Percentiles rank a stretch among this genome's conserved stretches.
Evolutionary conservation across 2,888 invertebrate genomes (phyloP).

Genomic region (Lucinisca nassula): DNA sequence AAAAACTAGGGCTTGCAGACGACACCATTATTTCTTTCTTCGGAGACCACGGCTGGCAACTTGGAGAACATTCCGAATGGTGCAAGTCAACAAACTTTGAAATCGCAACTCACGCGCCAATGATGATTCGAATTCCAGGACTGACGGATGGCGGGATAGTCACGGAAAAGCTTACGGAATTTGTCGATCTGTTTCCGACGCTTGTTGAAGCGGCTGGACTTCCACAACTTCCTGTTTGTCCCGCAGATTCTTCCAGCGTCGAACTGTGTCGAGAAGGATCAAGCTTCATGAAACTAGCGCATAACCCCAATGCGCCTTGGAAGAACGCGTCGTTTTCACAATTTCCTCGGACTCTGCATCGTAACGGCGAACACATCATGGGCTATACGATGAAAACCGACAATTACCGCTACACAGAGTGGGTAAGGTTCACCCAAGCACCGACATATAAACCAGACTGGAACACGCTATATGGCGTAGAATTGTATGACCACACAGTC

Average conservation of each 20-base stretch:
- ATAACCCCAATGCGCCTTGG: constrained; percentile 25
- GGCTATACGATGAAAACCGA: constrained; percentile 76
- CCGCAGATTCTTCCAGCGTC: constrained; percentile 60
- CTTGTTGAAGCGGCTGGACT: constrained; percentile 77
- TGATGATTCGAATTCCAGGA: constrained; percentile 78
- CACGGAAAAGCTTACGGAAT: constrained; percentile 74
- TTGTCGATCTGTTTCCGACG: constrained; percentile 79
- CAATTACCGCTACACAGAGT: constrained; percentile 71
- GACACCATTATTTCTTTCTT: constrained; percentile 74
- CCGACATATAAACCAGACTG: constrained; percentile 59
- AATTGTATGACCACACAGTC: constrained; percentile 93
- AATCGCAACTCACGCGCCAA: constrained; percentile 75
- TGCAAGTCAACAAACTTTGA: constrained; percentile 79
- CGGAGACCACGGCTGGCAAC: constrained; percentile 80
- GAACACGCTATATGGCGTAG: constrained; percentile 89
- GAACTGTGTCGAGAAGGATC: constrained; percentile 73
- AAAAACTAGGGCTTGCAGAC: constrained; percentile 61
- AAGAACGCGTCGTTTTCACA: constrained; percentile 72
- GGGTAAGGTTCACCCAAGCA: constrained; percentile 55
- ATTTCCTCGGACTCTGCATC: constrained; percentile 61
- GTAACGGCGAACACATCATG: constrained; percentile 55
- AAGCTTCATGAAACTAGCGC: constrained; percentile 71
- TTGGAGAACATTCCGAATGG: constrained; percentile 80
- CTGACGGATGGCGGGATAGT: constrained; percentile 71
- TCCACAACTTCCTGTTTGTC: constrained; percentile 58